Evolutionary conservation across 2,113 vertebrate species (phyloP).

Genomic region (Mionectes macconnelli): DNA sequence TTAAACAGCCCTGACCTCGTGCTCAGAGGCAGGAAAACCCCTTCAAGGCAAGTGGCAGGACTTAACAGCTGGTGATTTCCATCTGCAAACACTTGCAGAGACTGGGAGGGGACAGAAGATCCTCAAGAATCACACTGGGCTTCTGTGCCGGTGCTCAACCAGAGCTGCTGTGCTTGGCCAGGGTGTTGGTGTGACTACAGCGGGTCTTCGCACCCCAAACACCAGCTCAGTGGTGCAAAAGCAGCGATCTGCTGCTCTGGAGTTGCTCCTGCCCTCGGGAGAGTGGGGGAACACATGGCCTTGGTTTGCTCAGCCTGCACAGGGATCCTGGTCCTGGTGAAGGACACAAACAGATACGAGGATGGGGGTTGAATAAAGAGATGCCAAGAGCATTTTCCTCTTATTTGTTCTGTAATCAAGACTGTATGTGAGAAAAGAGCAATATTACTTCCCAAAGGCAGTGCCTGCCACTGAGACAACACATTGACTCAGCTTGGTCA

Average conservation of each 20-base stretch:
- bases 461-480: background rate
- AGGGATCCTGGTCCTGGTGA: background rate
- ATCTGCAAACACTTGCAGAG: background rate
- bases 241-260: background rate
- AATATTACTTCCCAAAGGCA: background rate
- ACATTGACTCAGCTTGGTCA: accelerated
- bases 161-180: background rate
- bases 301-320: background rate
- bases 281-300: background rate
- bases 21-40: background rate
- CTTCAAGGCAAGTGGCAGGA: background rate
- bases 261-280: background rate
- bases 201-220: background rate
- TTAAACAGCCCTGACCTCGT: background rate
- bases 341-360: background rate
- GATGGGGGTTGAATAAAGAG: constrained; percentile 48
- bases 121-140: background rate
- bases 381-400: background rate
- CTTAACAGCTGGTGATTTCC: background rate
- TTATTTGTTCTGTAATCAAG: background rate
- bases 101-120: background rate
- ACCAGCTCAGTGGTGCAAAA: background rate
- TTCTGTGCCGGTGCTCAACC: background rate
- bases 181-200: background rate
- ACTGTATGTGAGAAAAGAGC: background rate